phyloP scores from a whole-genome alignment of 1,140 invertebrate species.

The Drosophila triauraria region DNA sequence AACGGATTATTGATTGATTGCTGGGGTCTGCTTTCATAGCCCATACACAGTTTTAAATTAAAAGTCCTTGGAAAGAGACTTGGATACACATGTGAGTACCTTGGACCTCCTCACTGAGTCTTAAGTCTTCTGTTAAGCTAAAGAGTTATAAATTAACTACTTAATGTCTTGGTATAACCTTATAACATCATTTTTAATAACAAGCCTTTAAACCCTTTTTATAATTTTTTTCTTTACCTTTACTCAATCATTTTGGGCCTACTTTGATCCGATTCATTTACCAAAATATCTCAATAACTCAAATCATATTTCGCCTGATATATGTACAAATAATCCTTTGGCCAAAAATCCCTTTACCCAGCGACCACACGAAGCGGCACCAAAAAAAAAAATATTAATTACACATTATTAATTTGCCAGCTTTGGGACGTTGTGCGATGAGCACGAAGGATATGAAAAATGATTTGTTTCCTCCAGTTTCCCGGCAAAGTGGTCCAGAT shows the following conservation, averaged over 20 bases:
- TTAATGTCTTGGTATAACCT: no score
- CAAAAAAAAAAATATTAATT: conserved; percentile 69
- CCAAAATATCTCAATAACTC: conserved; percentile 22
- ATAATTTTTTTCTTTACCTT: neutral
- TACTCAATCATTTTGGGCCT: no score
- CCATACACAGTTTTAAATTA: neutral
- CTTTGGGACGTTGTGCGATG: conserved; percentile 37
- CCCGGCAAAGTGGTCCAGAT: conserved; percentile 65
- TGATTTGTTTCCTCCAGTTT: conserved; percentile 71
- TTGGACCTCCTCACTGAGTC: no score
- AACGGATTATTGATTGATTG: neutral
- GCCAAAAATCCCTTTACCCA: conserved; percentile 5
- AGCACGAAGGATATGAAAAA: conserved; percentile 73
- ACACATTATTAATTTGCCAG: conserved; percentile 79
- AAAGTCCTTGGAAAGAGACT: no score
- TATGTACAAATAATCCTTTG: neutral
- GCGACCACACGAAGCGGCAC: neutral
- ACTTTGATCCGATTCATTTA: neutral
- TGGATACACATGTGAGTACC: no score
- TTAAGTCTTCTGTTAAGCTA: no score
- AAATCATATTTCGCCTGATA: conserved; percentile 1
- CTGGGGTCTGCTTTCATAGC: neutral
- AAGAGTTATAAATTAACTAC: no score
- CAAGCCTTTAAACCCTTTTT: neutral
- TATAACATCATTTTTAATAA: no score